These are phyloP conservation scores for Aphrocallistes beatrix DNA, from an alignment of 37 sponge, comb jelly and placozoan genomes.

Conservation along the genomic window DNA sequence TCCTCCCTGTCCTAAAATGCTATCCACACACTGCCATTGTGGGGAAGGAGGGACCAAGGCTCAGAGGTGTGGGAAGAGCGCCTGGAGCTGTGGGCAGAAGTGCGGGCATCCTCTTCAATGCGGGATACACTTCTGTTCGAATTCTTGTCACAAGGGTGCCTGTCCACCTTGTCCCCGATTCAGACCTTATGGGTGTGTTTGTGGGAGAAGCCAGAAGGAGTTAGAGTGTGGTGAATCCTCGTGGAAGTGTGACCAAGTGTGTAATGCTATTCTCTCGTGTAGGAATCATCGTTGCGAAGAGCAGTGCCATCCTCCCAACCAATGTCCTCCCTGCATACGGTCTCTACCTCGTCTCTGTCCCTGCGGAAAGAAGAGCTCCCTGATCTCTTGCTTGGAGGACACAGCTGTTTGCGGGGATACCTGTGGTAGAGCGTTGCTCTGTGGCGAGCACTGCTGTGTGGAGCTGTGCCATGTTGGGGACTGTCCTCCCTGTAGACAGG, in stretches of 20 bases:
- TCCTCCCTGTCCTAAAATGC: slow-evolving; percentile 80
- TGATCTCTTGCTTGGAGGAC: too few species aligned
- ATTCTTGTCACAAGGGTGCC: slow-evolving; percentile 58
- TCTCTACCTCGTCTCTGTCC: too few species aligned
- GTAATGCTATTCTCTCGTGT: slow-evolving; percentile 13
- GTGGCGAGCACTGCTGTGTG: slow-evolving; percentile 29
- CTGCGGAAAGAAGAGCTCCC: slow-evolving; percentile 44
- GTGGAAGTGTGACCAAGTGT: slow-evolving; percentile 71
- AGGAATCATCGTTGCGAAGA: neutral
- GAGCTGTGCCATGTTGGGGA: too few species aligned
- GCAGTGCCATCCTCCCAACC: neutral
- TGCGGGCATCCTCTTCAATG: slow-evolving; percentile 58
- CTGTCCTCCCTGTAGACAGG: slow-evolving; percentile 47
- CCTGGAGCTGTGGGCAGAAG: slow-evolving; percentile 70
- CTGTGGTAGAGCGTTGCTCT: slow-evolving; percentile 29
- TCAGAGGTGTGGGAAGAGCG: slow-evolving; percentile 61
- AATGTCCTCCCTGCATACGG: neutral
- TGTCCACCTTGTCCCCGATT: slow-evolving; percentile 48
- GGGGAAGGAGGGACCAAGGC: slow-evolving; percentile 27
- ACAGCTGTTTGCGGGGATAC: slow-evolving; percentile 11
- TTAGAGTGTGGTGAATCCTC: slow-evolving; percentile 34
- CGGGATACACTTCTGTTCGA: slow-evolving; percentile 54
- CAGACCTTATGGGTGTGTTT: slow-evolving; percentile 41
- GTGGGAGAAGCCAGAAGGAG: slow-evolving; percentile 41
- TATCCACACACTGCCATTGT: slow-evolving; percentile 57